Percentiles rank a stretch among this genome's conserved stretches.
These are phyloP conservation scores for Mesoclemmys tuberculata DNA, from an alignment of 2,113 vertebrate species.

Conservation along the genomic window DNA sequence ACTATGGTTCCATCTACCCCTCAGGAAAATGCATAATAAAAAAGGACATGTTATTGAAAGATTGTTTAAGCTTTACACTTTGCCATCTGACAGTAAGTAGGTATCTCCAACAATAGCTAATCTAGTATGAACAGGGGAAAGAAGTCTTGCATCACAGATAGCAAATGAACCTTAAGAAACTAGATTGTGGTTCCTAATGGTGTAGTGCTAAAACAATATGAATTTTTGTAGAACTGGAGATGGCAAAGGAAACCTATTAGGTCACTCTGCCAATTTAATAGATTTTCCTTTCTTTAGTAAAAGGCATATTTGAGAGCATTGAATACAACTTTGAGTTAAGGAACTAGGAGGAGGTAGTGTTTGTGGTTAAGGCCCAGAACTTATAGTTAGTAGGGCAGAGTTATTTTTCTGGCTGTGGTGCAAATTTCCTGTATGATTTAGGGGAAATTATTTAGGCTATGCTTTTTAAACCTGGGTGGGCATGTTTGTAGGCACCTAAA, in stretches of 20 bases:
- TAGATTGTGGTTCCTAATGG: background rate
- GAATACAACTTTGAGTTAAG: fast-evolving
- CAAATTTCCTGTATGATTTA: background rate
- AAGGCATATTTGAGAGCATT: background rate
- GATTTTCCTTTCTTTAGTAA: too few relatives aligned
- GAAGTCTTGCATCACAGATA: background rate
- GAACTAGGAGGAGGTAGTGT: background rate
- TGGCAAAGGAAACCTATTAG: background rate
- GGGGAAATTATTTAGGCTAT: background rate
- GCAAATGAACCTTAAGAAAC: background rate
- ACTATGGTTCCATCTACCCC: background rate
- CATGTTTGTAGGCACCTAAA: background rate
- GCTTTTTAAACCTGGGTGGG: background rate
- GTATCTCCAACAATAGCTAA: conserved; percentile 52
- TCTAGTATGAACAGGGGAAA: conserved; percentile 33
- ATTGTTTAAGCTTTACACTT: conserved; percentile 61
- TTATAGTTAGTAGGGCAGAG: background rate
- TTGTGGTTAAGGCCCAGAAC: background rate
- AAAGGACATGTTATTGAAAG: conserved; percentile 23
- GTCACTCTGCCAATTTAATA: background rate
- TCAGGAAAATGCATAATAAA: background rate
- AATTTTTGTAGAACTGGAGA: background rate
- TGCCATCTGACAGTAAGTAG: conserved; percentile 56
- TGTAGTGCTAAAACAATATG: background rate
- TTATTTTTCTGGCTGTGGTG: background rate